A percentile compares a stretch with the other conserved stretches of the same genome.
These are phyloP conservation scores for Tympanoctomys barrerae DNA, from an alignment of 2,797 vertebrate genomes.

Conservation along the genomic window DNA sequence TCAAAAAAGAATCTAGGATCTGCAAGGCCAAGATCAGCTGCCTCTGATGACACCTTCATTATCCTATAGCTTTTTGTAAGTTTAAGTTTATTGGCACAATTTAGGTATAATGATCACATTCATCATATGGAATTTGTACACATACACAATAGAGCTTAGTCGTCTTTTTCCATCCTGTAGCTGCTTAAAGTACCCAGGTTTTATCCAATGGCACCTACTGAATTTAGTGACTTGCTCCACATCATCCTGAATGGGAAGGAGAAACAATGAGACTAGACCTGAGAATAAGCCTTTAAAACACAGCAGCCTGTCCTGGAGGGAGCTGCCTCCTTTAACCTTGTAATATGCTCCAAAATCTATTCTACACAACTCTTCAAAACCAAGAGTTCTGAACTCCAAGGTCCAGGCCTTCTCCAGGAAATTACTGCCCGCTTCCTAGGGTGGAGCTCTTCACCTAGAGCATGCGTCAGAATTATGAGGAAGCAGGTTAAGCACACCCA, in stretches of 20 bases:
- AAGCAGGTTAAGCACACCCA: background rate
- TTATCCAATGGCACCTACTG: background rate
- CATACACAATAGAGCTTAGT: too few species aligned
- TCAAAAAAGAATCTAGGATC: background rate
- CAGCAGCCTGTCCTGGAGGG: background rate
- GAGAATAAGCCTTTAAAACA: background rate
- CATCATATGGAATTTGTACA: too few species aligned
- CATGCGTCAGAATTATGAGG: background rate
- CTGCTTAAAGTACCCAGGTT: background rate
- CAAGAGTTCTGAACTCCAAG: constrained; percentile 10
- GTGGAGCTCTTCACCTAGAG: background rate
- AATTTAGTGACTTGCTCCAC: background rate
- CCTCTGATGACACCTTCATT: background rate
- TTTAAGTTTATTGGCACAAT: too few species aligned
- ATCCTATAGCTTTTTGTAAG: background rate
- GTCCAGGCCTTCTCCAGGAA: background rate
- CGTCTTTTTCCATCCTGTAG: background rate
- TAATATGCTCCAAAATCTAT: background rate
- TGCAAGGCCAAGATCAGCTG: background rate
- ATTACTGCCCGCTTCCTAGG: background rate
- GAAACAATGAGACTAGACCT: background rate
- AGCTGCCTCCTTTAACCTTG: background rate
- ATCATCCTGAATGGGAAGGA: background rate
- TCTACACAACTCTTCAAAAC: constrained; percentile 21
- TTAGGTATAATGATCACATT: too few species aligned